phyloP scores from a whole-genome alignment of 2,113 vertebrate genomes.

The Rissa tridactyla region DNA sequence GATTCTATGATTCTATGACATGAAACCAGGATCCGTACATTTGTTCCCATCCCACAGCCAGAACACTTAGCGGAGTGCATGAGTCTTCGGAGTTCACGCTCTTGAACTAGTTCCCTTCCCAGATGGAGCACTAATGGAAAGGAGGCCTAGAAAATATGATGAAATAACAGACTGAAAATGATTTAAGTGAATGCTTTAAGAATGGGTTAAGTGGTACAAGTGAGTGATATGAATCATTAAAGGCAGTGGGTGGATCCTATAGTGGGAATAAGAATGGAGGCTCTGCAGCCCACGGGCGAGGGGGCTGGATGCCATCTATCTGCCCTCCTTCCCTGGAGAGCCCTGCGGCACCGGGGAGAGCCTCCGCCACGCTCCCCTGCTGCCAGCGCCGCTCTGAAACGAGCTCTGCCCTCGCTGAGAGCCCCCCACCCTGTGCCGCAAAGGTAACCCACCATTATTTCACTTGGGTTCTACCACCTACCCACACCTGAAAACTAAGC shows the following conservation, averaged over 20 bases:
- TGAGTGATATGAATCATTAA: neutral
- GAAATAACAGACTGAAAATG: neutral
- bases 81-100: neutral
- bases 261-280: neutral
- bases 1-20: no score
- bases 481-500: neutral
- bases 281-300: neutral
- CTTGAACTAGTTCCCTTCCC: neutral
- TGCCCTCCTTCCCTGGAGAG: neutral
- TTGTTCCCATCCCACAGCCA: neutral
- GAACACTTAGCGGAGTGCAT: fast-evolving
- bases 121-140: neutral
- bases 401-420: fast-evolving
- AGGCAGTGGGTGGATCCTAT: slow-evolving; percentile 34
- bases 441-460: neutral
- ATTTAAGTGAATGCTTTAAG: neutral
- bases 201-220: neutral
- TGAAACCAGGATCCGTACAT: neutral
- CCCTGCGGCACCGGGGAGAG: fast-evolving
- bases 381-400: neutral
- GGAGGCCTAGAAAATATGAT: neutral
- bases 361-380: neutral
- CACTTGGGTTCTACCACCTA: neutral
- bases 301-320: neutral
- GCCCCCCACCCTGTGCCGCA: neutral